A percentile compares a stretch with the other conserved stretches of the same genome.
These are phyloP conservation scores for Sylvia borin DNA, from an alignment of 2,797 vertebrate species.

Conservation along the genomic window DNA sequence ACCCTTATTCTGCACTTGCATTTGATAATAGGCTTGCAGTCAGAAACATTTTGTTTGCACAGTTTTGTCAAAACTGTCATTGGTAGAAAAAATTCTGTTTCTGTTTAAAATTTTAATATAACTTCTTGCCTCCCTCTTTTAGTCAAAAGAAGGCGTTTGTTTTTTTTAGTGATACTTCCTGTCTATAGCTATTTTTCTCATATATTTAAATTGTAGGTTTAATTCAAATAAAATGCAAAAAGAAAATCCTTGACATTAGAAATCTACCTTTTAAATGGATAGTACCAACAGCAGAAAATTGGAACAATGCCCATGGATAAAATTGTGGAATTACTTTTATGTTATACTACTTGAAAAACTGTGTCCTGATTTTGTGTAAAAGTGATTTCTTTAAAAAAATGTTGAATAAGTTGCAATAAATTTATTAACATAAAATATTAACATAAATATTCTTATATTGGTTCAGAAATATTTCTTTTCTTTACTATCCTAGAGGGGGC, in stretches of 20 bases:
- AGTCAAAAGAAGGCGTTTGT: background rate
- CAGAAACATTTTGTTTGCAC: slow-evolving; percentile 61
- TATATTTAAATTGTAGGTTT: background rate
- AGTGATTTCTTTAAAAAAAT: slow-evolving; percentile 9
- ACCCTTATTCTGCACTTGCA: slow-evolving; percentile 46
- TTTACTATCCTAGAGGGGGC: background rate
- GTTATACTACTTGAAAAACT: background rate
- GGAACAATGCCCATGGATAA: background rate
- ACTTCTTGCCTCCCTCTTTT: slow-evolving; percentile 57
- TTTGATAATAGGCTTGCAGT: slow-evolving; percentile 55
- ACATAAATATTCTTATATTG: background rate
- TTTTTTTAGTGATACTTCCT: slow-evolving; percentile 15
- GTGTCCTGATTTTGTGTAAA: slow-evolving; percentile 13
- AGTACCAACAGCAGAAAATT: background rate
- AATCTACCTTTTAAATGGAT: slow-evolving; percentile 24
- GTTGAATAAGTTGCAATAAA: slow-evolving; percentile 16
- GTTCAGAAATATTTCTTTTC: slow-evolving; percentile 39
- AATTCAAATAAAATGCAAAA: slow-evolving; percentile 23
- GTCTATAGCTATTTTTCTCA: slow-evolving; percentile 12
- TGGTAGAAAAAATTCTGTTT: slow-evolving; percentile 63
- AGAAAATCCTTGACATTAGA: slow-evolving; percentile 27
- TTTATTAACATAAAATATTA: background rate
- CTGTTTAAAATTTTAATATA: slow-evolving; percentile 67
- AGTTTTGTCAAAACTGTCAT: slow-evolving; percentile 65
- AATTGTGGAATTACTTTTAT: slow-evolving; percentile 5